phyloP scores from a whole-genome alignment of 2,888 invertebrate genomes.

The Caenorhabditis sinica region DNA sequence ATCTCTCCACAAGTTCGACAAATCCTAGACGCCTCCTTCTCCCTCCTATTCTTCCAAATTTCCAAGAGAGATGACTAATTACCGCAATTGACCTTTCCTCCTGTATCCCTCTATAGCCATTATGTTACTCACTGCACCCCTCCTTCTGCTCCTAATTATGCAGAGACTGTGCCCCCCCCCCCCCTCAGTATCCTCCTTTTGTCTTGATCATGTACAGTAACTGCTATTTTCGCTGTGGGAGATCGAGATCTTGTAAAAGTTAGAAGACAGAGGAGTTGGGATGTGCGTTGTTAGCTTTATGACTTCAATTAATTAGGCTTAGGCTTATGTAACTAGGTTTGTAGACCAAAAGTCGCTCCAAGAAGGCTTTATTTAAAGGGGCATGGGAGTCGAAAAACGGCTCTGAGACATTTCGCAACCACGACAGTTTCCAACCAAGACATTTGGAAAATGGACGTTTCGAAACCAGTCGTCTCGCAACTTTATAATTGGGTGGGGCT shows the following conservation, averaged over 20 bases:
- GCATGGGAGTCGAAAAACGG: too few species aligned
- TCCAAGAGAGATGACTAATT: constrained; percentile 34
- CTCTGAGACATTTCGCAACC: too few species aligned
- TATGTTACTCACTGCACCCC: constrained; percentile 23
- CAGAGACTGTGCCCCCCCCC: not conserved
- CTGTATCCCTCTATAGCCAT: constrained; percentile 19
- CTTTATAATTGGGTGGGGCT: too few species aligned
- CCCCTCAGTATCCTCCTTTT: not conserved
- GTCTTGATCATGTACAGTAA: constrained; percentile 17
- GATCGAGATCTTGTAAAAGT: too few species aligned
- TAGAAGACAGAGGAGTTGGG: not conserved
- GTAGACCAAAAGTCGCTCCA: too few species aligned
- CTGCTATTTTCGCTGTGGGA: constrained; percentile 36
- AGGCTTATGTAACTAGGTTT: too few species aligned
- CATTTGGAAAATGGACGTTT: too few species aligned
- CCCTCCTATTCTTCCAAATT: not conserved
- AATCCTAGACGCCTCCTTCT: constrained; percentile 5
- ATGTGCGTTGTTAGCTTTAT: not conserved
- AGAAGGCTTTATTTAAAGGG: too few species aligned
- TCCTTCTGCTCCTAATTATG: constrained; percentile 39
- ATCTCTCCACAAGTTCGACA: constrained; percentile 9
- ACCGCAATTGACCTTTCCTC: constrained; percentile 52
- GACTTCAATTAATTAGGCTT: not conserved
- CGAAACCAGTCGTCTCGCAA: too few species aligned
- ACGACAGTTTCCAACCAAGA: too few species aligned